phyloP scores from a whole-genome alignment of 2,797 vertebrate genomes.

The Anguilla obscura region DNA sequence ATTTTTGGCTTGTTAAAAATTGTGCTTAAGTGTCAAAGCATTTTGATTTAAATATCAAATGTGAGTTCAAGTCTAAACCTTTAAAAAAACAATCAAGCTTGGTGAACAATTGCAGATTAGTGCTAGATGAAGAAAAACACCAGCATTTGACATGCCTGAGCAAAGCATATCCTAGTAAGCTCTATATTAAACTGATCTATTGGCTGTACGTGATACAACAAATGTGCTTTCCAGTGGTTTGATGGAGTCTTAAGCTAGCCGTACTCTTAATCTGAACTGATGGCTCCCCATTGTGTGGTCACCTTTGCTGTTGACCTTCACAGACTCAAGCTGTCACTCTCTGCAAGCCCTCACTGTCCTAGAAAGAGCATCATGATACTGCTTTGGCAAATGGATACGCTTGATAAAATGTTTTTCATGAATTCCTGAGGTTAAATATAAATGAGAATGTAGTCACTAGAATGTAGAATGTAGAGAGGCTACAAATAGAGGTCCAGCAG shows the following conservation, averaged over 20 bases:
- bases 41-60: not conserved
- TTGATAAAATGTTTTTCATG: slow-evolving; percentile 15
- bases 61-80: not conserved
- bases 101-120: not conserved
- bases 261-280: not conserved
- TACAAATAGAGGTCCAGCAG: slow-evolving; percentile 51
- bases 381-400: not conserved
- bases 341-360: not conserved
- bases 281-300: not conserved
- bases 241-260: not conserved
- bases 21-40: not conserved
- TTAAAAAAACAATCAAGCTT: not conserved
- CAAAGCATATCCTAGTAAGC: not conserved
- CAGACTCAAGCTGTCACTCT: not conserved
- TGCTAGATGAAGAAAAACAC: not conserved
- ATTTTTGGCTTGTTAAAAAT: not conserved
- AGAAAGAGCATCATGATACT: not conserved
- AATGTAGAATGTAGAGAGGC: slow-evolving; percentile 11
- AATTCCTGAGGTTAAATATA: slow-evolving; percentile 11
- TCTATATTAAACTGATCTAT: not conserved
- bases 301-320: not conserved
- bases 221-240: not conserved
- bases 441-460: slow-evolving; percentile 13
- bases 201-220: not conserved
- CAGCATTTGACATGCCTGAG: not conserved